These are phyloP conservation scores for Phodopus roborovskii DNA, from an alignment of 2,113 vertebrate genomes.

Conservation along the genomic window DNA sequence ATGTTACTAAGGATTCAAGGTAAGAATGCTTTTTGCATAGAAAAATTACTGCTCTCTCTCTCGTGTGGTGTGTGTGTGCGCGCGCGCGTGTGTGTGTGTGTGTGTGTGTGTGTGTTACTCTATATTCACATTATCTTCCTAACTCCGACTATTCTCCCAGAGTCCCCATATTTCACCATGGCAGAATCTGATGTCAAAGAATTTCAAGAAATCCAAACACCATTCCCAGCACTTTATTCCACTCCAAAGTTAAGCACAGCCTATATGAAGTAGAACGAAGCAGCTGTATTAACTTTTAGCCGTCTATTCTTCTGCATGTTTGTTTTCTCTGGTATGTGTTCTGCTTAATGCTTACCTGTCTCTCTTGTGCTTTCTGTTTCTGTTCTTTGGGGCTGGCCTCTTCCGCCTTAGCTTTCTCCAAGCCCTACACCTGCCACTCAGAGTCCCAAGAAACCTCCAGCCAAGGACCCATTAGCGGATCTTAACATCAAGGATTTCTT, in stretches of 20 bases:
- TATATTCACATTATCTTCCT: constrained; percentile 22
- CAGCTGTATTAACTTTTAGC: constrained; percentile 41
- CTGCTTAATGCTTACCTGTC: constrained; percentile 82
- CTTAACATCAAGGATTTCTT: constrained; percentile 99
- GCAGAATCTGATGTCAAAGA: constrained; percentile 31
- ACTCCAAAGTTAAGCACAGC: not conserved
- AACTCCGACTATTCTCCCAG: constrained; percentile 56
- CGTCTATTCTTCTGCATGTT: constrained; percentile 61
- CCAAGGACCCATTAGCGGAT: constrained; percentile 99
- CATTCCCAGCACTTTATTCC: not conserved
- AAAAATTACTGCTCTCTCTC: constrained; percentile 6
- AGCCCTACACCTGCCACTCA: constrained; percentile 94
- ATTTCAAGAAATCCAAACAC: constrained; percentile 53
- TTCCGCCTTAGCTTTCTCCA: constrained; percentile 92
- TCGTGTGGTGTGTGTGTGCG: not conserved
- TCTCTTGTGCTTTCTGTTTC: constrained; percentile 81
- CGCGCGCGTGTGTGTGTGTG: not conserved
- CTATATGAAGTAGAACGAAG: constrained; percentile 48
- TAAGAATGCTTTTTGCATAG: constrained; percentile 51
- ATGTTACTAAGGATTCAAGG: constrained; percentile 53
- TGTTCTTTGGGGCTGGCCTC: constrained; percentile 79
- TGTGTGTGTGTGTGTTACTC: not conserved
- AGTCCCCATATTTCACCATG: constrained; percentile 56
- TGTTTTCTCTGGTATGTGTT: constrained; percentile 62
- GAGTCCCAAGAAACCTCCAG: constrained; percentile 98